Evolutionary conservation across 2,888 invertebrate genomes (phyloP).

Genomic region (Crioceris asparagi): DNA sequence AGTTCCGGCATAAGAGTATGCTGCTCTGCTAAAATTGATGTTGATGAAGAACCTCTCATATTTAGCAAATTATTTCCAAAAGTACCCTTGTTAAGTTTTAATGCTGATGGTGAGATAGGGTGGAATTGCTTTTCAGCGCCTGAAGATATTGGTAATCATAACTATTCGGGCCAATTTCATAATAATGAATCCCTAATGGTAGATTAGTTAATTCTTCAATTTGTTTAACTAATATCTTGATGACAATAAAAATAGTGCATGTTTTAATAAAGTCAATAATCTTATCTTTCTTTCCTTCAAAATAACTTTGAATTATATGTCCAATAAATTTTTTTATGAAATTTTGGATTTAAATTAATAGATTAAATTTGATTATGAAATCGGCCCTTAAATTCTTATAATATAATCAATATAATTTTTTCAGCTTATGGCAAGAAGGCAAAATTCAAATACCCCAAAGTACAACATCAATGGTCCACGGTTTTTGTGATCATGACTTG

Average conservation of each 20-base stretch:
- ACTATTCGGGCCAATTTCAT: too few species aligned
- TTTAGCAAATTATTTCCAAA: slow-evolving; percentile 26
- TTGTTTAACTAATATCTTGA: too few species aligned
- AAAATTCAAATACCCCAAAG: slow-evolving; percentile 18
- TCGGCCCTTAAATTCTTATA: slow-evolving; percentile 1
- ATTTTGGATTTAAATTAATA: too few species aligned
- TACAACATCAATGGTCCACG: slow-evolving; percentile 27
- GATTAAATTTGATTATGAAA: too few species aligned
- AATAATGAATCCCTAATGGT: too few species aligned
- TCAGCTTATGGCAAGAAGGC: slow-evolving; percentile 13
- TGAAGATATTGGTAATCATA: slow-evolving; percentile 10
- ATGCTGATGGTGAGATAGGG: slow-evolving; percentile 31
- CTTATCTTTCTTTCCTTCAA: too few species aligned
- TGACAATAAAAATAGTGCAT: too few species aligned
- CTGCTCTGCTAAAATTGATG: slow-evolving; percentile 25
- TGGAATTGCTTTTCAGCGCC: slow-evolving; percentile 23
- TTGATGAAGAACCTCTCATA: slow-evolving; percentile 21
- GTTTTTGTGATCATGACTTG: slow-evolving; percentile 28
- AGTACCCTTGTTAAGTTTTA: slow-evolving; percentile 26
- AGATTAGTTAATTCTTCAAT: too few species aligned
- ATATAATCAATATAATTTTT: slow-evolving; percentile 8
- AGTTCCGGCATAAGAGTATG: slow-evolving; percentile 27
- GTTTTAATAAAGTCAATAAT: too few species aligned
- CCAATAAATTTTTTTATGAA: too few species aligned
- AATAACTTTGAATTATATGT: too few species aligned